These are phyloP conservation scores for Rotaria magnacalcarata DNA, from an alignment of 2,888 invertebrate genomes.

Conservation along the genomic window DNA sequence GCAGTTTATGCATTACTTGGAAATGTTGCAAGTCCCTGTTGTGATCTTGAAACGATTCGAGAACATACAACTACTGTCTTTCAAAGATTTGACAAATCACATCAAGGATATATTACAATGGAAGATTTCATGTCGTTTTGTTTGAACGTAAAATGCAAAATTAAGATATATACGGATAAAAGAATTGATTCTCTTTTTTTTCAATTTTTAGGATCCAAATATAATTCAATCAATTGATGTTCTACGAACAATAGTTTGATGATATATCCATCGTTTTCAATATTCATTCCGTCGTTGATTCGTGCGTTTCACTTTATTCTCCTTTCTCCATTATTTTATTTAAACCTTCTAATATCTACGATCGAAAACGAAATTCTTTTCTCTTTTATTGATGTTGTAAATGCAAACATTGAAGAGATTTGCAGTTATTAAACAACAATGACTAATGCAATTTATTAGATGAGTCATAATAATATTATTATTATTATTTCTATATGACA, in stretches of 20 bases:
- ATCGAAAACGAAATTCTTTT: neutral
- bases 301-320: neutral
- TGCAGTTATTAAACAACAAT: neutral
- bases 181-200: no score
- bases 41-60: neutral
- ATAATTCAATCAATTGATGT: constrained; percentile 1
- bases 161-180: no score
- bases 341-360: no score
- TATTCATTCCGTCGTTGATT: neutral
- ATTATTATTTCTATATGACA: neutral
- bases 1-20: constrained; percentile 4
- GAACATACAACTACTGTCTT: constrained; percentile 11
- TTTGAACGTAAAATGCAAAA: neutral
- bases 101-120: neutral
- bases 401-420: neutral
- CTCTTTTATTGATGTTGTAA: neutral
- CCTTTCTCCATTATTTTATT: no score
- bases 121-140: constrained; percentile 19
- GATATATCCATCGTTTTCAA: neutral
- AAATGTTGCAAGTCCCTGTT: neutral
- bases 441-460: neutral
- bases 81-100: constrained; percentile 9
- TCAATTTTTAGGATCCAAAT: neutral
- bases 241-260: neutral
- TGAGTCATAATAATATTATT: neutral